Base-by-base conservation (phyloP, 2,113 vertebrate species). In the Gobiocypris rarus region DNA sequence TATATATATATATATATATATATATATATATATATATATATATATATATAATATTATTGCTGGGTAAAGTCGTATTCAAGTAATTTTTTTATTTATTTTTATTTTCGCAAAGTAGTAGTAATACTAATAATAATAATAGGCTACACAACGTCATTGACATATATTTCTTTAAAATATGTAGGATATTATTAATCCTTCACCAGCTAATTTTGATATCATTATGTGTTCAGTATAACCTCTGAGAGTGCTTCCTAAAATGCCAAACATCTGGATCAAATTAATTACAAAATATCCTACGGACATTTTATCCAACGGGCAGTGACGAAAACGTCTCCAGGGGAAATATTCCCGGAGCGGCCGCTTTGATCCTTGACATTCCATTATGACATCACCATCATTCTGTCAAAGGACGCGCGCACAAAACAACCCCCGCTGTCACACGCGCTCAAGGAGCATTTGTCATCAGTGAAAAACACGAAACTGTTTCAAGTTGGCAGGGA, bases 381-480 rank as follows among this genome's bases (percentile, higher is more conserved):
- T 77, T 15, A 31, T 80, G 77, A 80, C 77, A 80, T 80, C 77
- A 80, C n/a, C 41, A 31, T 65, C 9, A 48, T 28, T 28, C 34
- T 41, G 75, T 59, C 56, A 45, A 61, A 31, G 38, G 41, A 50
- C 77, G 58, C 77, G 77, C 76, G 38, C 77, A 31, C 77, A 28
- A 3, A 63, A 19, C 41, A 5, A 65, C 5, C 5, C 41, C 59
- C 87, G 82, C 90, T 15, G 87, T 65, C 81, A 43, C 70, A 54
- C 76, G 87, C 86, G 84, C 79, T 56, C 84, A 4, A n/a, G 41
- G 48, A 85, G 59, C 83, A 14, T n/a, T 77, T 56, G 61, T 43
- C 83, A 56, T 43, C 83, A 69, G 83, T 17, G 38, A 70, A 45
- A 45, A 52, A 13, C 28, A 52, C 31, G 19, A 71, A 69, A 81